Conservation (phyloP, 23 tunicate genomes). For the Aplidium turbinatum region DNA sequence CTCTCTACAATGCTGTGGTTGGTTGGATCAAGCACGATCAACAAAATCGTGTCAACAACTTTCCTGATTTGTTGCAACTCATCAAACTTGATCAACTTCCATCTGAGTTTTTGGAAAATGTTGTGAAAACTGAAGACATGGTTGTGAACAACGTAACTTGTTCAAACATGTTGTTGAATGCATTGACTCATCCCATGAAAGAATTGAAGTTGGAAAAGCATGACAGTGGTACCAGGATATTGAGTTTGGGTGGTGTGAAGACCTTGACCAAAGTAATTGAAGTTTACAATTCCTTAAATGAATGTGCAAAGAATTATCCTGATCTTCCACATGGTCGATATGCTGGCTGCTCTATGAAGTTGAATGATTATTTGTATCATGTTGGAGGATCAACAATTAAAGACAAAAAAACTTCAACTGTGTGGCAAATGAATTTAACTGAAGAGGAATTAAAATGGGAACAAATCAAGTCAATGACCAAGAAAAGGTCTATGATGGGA, state of each 20-base stretch:
- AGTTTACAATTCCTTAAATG: too few species aligned
- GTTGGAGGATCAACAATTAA: too few species aligned
- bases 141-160: not conserved
- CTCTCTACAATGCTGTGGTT: not conserved
- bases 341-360: too few species aligned
- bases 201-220: too few species aligned
- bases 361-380: too few species aligned
- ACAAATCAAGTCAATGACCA: constrained; percentile 2
- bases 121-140: not conserved
- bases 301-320: too few species aligned
- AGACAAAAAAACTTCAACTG: too few species aligned
- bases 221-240: too few species aligned
- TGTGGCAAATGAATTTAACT: not conserved
- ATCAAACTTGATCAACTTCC: constrained; percentile 1
- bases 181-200: not conserved
- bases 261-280: too few species aligned
- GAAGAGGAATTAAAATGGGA: not conserved
- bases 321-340: too few species aligned
- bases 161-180: too few species aligned
- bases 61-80: constrained; percentile 10
- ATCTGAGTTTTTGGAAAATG: not conserved
- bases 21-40: constrained; percentile 5
- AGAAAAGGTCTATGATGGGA: not conserved
- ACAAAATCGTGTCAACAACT: not conserved
- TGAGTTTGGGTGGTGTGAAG: too few species aligned